Evolutionary conservation across 1,140 invertebrate species (phyloP).

Genomic region (Drosophila auraria): DNA sequence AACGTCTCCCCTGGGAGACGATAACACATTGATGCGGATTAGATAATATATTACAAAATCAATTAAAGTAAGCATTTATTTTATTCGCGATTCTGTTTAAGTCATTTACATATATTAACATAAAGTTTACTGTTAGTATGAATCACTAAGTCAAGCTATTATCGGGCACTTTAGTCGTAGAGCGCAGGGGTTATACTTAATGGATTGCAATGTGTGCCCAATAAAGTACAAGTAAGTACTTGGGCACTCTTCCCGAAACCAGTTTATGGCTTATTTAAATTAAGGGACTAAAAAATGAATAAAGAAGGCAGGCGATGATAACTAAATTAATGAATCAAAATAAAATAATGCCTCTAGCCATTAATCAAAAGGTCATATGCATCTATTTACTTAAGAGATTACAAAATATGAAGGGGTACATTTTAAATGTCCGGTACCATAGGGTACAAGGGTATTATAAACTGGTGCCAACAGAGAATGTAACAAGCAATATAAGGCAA

Average conservation of each 20-base stretch:
- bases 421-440: too few species aligned
- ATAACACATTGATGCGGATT: conserved; percentile 1
- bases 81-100: neutral
- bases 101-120: conserved; percentile 1
- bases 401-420: too few species aligned
- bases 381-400: neutral
- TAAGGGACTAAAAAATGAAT: neutral
- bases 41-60: conserved; percentile 7
- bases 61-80: neutral
- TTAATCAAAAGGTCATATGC: too few species aligned
- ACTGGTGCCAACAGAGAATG: too few species aligned
- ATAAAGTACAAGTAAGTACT: neutral
- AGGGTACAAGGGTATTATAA: too few species aligned
- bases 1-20: neutral
- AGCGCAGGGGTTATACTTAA: too few species aligned
- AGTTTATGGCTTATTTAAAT: neutral
- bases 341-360: too few species aligned
- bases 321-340: too few species aligned
- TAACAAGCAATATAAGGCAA: too few species aligned
- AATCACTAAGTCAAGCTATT: neutral
- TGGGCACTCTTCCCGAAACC: neutral
- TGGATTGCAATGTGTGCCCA: neutral
- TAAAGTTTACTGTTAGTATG: neutral
- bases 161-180: neutral
- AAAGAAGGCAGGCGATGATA: too few species aligned